phyloP scores from a whole-genome alignment of 2,113 vertebrate species.

The Nipponia nippon region DNA sequence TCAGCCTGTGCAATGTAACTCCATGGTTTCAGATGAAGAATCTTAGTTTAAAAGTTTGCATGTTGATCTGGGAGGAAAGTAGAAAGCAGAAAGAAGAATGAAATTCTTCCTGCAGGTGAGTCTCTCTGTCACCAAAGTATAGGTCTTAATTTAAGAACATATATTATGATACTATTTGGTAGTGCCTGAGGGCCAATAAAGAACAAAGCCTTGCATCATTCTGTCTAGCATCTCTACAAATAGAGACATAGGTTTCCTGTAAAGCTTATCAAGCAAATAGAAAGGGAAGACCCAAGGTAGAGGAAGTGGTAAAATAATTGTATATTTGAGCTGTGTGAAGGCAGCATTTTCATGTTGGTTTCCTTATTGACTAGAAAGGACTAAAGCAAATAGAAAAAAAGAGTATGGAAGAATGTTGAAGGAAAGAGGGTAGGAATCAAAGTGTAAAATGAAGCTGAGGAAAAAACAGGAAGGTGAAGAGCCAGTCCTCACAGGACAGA shows the following conservation, averaged over 20 bases:
- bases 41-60: background rate
- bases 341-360: background rate
- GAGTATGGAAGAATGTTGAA: background rate
- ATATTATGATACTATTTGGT: background rate
- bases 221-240: background rate
- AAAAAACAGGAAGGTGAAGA: background rate
- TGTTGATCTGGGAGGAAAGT: background rate
- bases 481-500: background rate
- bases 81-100: background rate
- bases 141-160: background rate
- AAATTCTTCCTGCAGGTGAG: background rate
- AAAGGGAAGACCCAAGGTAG: background rate
- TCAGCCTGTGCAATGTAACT: background rate
- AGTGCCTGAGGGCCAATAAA: background rate
- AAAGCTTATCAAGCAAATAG: background rate
- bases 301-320: background rate
- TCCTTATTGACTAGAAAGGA: background rate
- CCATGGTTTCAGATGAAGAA: background rate
- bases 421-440: background rate
- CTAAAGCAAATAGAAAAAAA: background rate
- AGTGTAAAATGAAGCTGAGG: background rate
- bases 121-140: background rate
- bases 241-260: background rate
- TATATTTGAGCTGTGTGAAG: background rate
- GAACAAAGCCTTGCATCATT: background rate